Evolutionary conservation across 2,888 invertebrate genomes (phyloP).

Genomic region (Pandemis cinnamomeana): DNA sequence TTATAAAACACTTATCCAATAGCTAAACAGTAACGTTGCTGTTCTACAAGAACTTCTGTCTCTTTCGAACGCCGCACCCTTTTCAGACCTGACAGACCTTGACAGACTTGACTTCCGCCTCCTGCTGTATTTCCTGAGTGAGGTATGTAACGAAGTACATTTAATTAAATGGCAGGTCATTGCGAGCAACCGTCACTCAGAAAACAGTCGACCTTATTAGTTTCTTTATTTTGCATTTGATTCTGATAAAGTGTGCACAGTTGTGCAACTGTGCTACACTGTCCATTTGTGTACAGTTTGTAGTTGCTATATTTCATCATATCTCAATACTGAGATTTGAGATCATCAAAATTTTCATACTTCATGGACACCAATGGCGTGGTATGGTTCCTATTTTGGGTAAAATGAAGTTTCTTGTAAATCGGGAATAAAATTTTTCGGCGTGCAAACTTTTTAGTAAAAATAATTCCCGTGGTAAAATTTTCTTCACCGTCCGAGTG

Average conservation of each 20-base stretch:
- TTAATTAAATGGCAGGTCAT: slow-evolving; percentile 2
- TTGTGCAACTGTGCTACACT: no score
- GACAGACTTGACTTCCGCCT: slow-evolving; percentile 1
- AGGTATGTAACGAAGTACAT: neutral
- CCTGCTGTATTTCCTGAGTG: neutral
- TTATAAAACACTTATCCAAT: neutral
- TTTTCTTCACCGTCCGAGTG: neutral
- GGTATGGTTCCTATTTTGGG: neutral
- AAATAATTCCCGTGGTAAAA: no score
- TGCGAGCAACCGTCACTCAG: neutral
- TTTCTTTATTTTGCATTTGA: neutral
- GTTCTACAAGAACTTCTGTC: neutral
- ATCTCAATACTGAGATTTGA: no score
- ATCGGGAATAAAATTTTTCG: no score
- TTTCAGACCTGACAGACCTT: slow-evolving; percentile 7
- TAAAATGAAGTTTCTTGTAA: neutral
- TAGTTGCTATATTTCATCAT: neutral
- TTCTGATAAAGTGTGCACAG: neutral
- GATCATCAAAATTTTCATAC: no score
- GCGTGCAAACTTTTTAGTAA: no score
- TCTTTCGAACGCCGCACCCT: neutral
- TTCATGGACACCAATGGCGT: no score
- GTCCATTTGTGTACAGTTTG: neutral
- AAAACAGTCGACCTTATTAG: slow-evolving; percentile 12
- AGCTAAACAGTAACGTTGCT: neutral